phyloP scores from a whole-genome alignment of 2,797 vertebrate species.

The Ibycter americanus region DNA sequence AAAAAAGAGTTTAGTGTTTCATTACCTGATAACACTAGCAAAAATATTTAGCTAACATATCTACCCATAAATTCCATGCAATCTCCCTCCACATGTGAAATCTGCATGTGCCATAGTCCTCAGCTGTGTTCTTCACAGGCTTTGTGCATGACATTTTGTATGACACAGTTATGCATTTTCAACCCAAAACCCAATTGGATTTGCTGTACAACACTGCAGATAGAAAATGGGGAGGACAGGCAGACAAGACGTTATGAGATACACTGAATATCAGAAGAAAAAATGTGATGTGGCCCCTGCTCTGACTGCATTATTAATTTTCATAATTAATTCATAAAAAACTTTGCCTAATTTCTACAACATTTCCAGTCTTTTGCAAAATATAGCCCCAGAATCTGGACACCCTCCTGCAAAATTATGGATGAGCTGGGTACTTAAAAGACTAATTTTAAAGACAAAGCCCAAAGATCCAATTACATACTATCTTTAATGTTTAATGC shows the following conservation, averaged over 20 bases:
- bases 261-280: neutral
- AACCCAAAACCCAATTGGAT: neutral
- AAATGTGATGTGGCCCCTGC: neutral
- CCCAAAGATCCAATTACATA: neutral
- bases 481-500: neutral
- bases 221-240: neutral
- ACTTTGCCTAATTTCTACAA: neutral
- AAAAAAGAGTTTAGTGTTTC: neutral
- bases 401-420: neutral
- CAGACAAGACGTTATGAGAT: neutral
- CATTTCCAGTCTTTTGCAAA: conserved; percentile 1
- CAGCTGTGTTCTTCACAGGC: neutral
- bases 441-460: neutral
- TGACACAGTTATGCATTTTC: neutral
- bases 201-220: neutral
- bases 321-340: conserved; percentile 43
- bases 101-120: neutral
- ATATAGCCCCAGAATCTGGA: neutral
- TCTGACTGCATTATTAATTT: conserved; percentile 31
- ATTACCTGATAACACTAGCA: neutral
- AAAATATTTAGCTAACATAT: neutral
- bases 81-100: neutral
- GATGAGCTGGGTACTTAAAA: neutral
- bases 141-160: neutral
- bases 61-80: neutral